Percentiles rank a stretch among this genome's conserved stretches.
phyloP scores from a whole-genome alignment of 2,888 invertebrate genomes.

The Athripsodes cinereus region DNA sequence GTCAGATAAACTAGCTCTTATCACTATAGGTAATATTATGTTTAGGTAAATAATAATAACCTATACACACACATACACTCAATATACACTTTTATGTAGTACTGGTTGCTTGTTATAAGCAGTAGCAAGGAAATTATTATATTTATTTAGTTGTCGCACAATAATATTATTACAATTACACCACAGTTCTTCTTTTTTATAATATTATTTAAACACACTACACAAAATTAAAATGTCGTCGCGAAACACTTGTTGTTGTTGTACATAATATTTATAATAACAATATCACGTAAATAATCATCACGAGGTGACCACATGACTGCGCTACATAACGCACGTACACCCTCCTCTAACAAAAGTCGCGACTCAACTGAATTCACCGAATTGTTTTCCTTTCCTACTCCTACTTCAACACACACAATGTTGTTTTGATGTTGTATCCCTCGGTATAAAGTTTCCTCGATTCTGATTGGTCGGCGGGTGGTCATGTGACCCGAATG shows the following conservation, averaged over 20 bases:
- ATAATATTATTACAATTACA: no score
- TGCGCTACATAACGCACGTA: slow-evolving; percentile 34
- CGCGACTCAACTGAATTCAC: background rate
- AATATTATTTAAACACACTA: no score
- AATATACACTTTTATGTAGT: no score
- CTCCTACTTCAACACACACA: slow-evolving; percentile 7
- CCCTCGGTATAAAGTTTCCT: slow-evolving; percentile 32
- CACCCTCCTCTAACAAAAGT: slow-evolving; percentile 5
- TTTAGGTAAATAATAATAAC: no score
- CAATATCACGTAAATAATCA: slow-evolving; percentile 15
- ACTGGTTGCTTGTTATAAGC: no score
- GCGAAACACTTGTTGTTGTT: slow-evolving; percentile 12
- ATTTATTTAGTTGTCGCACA: no score
- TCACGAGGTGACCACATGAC: slow-evolving; percentile 42
- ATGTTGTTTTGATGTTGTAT: slow-evolving; percentile 27
- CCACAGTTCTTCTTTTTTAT: no score
- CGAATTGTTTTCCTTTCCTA: background rate
- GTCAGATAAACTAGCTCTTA: background rate
- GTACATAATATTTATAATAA: no score
- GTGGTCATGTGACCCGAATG: slow-evolving; percentile 54
- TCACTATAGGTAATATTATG: no score
- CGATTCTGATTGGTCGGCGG: slow-evolving; percentile 36
- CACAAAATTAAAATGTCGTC: no score
- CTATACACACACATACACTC: no score
- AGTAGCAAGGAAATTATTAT: no score